These are phyloP conservation scores for Nomada ruficornis DNA, from an alignment of 2,888 invertebrate genomes.

Conservation along the genomic window DNA sequence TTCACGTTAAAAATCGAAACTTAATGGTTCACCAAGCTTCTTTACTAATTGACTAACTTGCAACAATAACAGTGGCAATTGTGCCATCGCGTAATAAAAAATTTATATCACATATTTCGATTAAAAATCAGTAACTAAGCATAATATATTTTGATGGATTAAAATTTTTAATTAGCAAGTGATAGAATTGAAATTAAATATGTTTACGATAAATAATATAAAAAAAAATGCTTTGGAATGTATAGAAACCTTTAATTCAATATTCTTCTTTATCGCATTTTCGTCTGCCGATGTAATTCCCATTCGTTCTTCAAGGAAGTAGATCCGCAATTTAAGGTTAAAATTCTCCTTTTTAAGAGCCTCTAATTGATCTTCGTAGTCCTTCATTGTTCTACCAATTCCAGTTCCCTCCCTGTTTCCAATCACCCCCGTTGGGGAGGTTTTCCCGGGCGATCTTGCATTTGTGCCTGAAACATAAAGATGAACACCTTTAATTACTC, in stretches of 20 bases:
- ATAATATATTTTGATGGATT: too few relatives aligned
- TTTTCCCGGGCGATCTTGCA: slow-evolving; percentile 75
- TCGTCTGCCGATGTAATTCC: slow-evolving; percentile 89
- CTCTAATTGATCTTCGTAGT: slow-evolving; percentile 94
- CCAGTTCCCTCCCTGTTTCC: slow-evolving; percentile 74
- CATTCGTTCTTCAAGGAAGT: slow-evolving; percentile 94
- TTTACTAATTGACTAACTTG: too few relatives aligned
- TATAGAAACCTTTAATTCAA: slow-evolving; percentile 87
- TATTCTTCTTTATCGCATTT: slow-evolving; percentile 88
- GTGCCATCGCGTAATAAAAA: too few relatives aligned
- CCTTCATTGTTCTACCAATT: slow-evolving; percentile 92
- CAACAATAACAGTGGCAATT: too few relatives aligned
- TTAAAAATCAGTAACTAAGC: too few relatives aligned
- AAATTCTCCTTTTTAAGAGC: slow-evolving; percentile 96
- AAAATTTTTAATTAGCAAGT: too few relatives aligned
- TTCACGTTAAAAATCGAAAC: too few relatives aligned
- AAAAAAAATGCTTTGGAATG: not conserved
- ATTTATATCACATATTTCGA: too few relatives aligned
- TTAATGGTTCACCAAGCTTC: too few relatives aligned
- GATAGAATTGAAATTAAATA: not conserved
- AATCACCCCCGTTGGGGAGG: slow-evolving; percentile 59
- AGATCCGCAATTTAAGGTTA: slow-evolving; percentile 94
- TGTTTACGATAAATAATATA: not conserved
- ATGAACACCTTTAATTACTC: not conserved
- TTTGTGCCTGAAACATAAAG: slow-evolving; percentile 73